Base-by-base conservation (phyloP, 2,888 invertebrate genomes). In the Papilio gigon region DNA sequence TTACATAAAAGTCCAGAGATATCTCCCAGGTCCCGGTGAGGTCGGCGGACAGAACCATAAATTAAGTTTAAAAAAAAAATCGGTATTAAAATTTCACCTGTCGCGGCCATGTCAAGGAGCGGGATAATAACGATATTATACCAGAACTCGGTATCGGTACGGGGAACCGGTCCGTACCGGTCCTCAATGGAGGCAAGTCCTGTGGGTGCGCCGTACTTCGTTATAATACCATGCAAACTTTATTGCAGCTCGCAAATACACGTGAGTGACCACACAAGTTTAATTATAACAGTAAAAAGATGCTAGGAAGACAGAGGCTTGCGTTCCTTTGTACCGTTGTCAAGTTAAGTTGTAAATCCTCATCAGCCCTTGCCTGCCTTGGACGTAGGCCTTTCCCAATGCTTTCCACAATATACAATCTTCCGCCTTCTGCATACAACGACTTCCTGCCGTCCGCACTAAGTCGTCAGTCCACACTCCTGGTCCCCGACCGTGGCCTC, bases 1-100 rank as follows among this genome's bases (percentile, higher is more conserved):
- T 44, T 4, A 63, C 20, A 58, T 12, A 44, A 47, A 14, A 6
- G 47, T 42, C 30, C 20, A 47, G 11, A 59, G 47, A 68, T 37
- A 47, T 61, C 63, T 42, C 50, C 20, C 17, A n/a, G 53, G 53
- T 56, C 30, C 27, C 64, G 37, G 58, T 40, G 4, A 50, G 30
- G 30, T 56, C 30, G 20, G 56, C 35, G 56, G 1, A 37, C n/a
- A 60, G 27, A 62, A 62, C 12, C 42, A 58, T 69, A 71, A 72
- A 69, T 71, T 68, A 64, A 67, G 64, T 66, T 65, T 60, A 2
- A 27, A 60, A 71, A 71, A 72, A 71, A 77, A 77, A 76, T 74
- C 75, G 72, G 67, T 72, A 77, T 79, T 78, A 82, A 81, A 81
- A 81, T 80, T 85, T 81, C 84, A 84, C 85, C 83, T 84, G 84